A percentile compares a stretch with the other conserved stretches of the same genome.
phyloP scores from a whole-genome alignment of 2,888 invertebrate genomes.

The Harpalus rufipes region DNA sequence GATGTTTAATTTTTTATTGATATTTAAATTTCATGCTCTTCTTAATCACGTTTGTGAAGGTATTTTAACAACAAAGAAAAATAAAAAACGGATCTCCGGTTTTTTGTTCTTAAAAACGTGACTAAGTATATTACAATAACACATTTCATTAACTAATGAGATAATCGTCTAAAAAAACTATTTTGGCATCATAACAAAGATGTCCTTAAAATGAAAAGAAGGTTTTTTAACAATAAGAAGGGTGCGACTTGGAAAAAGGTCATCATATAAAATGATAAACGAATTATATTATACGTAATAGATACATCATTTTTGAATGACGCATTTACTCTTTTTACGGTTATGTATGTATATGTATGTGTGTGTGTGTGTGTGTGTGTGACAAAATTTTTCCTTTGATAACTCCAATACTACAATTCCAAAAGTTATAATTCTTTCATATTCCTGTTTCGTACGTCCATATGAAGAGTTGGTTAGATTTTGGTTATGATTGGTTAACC shows the following conservation, averaged over 20 bases:
- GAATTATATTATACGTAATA: neutral
- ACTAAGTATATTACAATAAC: neutral
- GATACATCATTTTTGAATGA: neutral
- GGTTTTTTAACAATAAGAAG: conserved; percentile 17
- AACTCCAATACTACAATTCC: no score
- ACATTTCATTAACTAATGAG: conserved; percentile 4
- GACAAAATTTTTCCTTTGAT: no score
- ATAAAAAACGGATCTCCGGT: conserved; percentile 6
- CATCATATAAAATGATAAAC: neutral
- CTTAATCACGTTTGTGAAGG: neutral
- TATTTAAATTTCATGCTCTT: conserved; percentile 6
- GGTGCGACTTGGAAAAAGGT: conserved; percentile 8
- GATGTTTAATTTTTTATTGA: neutral
- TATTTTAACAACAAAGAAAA: neutral
- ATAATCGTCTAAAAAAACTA: neutral
- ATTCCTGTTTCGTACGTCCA: no score
- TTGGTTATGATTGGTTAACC: no score
- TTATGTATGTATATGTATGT: neutral
- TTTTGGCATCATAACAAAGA: conserved; percentile 1
- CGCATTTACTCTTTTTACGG: neutral
- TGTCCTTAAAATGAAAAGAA: neutral
- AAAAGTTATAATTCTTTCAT: no score
- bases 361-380: neutral
- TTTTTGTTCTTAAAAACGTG: neutral
- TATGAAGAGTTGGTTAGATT: no score